Conservation (phyloP, 1,140 invertebrate species). For the Papilio xuthus region DNA sequence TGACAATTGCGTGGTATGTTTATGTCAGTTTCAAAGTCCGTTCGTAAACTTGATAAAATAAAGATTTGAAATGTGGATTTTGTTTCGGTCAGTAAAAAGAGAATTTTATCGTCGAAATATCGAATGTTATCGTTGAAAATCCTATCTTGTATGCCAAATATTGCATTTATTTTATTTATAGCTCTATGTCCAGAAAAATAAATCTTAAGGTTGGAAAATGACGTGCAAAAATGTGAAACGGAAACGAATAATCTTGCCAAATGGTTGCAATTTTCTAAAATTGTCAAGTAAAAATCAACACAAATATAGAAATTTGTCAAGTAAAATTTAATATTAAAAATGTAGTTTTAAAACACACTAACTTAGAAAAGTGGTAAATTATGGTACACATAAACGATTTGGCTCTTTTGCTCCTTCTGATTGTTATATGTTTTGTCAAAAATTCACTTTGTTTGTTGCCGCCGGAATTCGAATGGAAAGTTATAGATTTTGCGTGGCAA, state of each 20-base stretch:
- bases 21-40: constrained; percentile 21
- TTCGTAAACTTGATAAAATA: constrained; percentile 16
- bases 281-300: not conserved
- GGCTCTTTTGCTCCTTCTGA: constrained; percentile 37
- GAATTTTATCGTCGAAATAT: too few species aligned
- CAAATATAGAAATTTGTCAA: not conserved
- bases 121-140: not conserved
- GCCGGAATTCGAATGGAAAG: constrained; percentile 85
- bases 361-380: not conserved
- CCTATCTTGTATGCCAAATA: not conserved
- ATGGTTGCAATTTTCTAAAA: not conserved
- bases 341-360: not conserved
- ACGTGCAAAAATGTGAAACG: not conserved
- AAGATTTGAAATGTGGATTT: not conserved
- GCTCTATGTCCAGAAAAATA: not conserved
- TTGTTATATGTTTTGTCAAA: constrained; percentile 29
- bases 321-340: not conserved
- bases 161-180: too few species aligned
- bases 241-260: not conserved
- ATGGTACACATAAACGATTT: constrained; percentile 40
- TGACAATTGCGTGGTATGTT: constrained; percentile 16
- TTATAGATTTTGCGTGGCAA: constrained; percentile 86
- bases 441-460: constrained; percentile 51
- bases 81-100: not conserved
- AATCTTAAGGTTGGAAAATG: not conserved